Conservation (phyloP, 2,113 vertebrate species). For the Anolis sagrei region DNA sequence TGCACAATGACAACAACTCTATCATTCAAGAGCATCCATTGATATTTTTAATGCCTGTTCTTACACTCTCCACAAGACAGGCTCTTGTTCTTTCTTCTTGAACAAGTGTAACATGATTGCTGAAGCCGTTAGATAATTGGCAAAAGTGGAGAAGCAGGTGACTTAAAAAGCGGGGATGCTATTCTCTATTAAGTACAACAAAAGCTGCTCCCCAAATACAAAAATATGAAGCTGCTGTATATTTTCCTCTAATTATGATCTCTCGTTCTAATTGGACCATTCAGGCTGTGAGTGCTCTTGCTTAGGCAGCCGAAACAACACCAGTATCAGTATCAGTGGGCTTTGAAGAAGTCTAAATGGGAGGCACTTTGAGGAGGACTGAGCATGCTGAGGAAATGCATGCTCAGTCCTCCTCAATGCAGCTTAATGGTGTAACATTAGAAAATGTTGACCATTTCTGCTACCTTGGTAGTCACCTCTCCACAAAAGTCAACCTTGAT, state of each 20-base stretch:
- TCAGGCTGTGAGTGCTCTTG: not conserved
- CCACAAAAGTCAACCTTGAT: no score
- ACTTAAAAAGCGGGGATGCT: constrained; percentile 74
- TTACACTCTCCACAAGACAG: constrained; percentile 81
- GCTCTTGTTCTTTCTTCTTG: constrained; percentile 85
- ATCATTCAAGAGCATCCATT: constrained; percentile 79
- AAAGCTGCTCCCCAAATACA: constrained; percentile 74
- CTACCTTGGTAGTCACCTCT: no score
- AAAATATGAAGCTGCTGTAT: constrained; percentile 68
- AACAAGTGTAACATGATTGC: constrained; percentile 85
- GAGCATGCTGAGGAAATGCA: no score
- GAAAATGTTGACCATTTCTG: no score
- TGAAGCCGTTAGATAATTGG: constrained; percentile 83
- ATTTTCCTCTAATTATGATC: constrained; percentile 75
- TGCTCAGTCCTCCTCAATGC: no score
- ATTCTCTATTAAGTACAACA: constrained; percentile 77
- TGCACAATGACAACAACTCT: constrained; percentile 81
- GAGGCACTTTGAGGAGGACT: no score
- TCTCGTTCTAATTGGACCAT: not conserved
- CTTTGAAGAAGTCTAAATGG: no score
- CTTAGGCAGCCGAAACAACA: not conserved
- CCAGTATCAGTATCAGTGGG: not conserved
- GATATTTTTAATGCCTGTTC: constrained; percentile 83
- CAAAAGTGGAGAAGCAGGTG: constrained; percentile 81
- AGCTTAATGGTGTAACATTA: no score